A percentile compares a stretch with the other conserved stretches of the same genome.
Conservation (phyloP, 2,113 vertebrate genomes). For the Rhegmatorhina hoffmannsi region DNA sequence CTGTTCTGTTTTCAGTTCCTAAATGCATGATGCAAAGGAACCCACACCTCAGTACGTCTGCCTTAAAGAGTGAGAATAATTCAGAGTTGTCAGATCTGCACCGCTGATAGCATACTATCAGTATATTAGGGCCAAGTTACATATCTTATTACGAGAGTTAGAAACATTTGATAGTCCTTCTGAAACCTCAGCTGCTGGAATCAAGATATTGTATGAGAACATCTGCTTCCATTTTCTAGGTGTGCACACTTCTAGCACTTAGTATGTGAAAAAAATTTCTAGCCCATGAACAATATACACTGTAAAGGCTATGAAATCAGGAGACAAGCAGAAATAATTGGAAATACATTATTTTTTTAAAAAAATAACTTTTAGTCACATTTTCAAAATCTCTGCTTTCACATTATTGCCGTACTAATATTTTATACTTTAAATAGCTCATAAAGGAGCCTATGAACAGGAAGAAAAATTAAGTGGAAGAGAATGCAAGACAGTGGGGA, state of each 20-base stretch:
- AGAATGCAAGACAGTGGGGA: neutral
- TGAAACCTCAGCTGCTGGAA: constrained; percentile 52
- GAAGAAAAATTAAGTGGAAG: neutral
- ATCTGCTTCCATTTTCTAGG: constrained; percentile 39
- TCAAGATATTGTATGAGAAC: constrained; percentile 32
- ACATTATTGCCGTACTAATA: neutral
- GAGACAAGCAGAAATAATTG: neutral
- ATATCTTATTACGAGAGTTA: constrained; percentile 30
- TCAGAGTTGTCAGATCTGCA: constrained; percentile 46
- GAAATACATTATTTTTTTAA: neutral
- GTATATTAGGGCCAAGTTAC: constrained; percentile 15
- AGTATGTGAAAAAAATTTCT: neutral
- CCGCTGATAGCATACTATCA: neutral
- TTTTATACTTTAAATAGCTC: neutral
- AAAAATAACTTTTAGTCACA: neutral
- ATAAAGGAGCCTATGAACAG: neutral
- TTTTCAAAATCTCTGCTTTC: neutral
- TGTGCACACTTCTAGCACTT: neutral
- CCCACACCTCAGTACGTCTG: constrained; percentile 50
- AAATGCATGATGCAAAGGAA: constrained; percentile 50
- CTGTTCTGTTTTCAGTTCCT: constrained; percentile 57
- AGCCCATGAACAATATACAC: neutral
- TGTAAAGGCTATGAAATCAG: neutral
- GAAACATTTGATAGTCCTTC: constrained; percentile 25
- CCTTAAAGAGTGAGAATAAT: constrained; percentile 36